Evolutionary conservation across 2,888 invertebrate genomes (phyloP), one percentile per base, ranked within the genome.

Genomic region (Erannis defoliaria): DNA sequence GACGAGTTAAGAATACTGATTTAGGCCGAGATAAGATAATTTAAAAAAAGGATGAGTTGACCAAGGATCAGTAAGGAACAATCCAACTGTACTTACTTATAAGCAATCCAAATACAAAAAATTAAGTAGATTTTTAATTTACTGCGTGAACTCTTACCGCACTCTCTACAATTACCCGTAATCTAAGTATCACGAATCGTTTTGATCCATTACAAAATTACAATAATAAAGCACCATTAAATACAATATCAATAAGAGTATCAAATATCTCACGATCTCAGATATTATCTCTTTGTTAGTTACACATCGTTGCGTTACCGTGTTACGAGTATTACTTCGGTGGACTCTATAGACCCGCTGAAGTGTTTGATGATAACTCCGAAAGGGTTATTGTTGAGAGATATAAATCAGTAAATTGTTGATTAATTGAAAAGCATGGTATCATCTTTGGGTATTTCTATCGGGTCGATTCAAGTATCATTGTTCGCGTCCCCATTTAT

Each of bases 201-300:
- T 75, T 74, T 75, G 75, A 73, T 65, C 67, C 62, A 68, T 72
- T 76, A 64, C 62, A 75, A 78, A 80, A 83, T 81, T 78, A 78
- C 74, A 76, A 80, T 82, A 81, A 81, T 80, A 76, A 81, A 80
- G 74, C 70, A 76, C 67, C 74, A 83, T 83, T 82, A 80, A 58
- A 45, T 50, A 74, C 76, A 73, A 74, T 77, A 82, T 81, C 79
- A 80, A 80, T 82, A 77, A 79, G 74, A 64, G 57, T 67, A 67
- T 68, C 58, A 53, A 35, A 62, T 66, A 74, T 71, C 70, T 73
- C 73, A 76, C 75, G 73, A 76, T 66, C 66, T 70, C 10, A 58
- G 60, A 68, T 67, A 70, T 66, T 63, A 68, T 59, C 67, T 66
- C 55, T 71, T 68, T 69, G 67, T 67, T 45, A 59, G 62, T 46